Percentiles rank a stretch among this genome's conserved stretches.
phyloP scores from a whole-genome alignment of 2,113 vertebrate species.

The Tragelaphus strepsiceros region DNA sequence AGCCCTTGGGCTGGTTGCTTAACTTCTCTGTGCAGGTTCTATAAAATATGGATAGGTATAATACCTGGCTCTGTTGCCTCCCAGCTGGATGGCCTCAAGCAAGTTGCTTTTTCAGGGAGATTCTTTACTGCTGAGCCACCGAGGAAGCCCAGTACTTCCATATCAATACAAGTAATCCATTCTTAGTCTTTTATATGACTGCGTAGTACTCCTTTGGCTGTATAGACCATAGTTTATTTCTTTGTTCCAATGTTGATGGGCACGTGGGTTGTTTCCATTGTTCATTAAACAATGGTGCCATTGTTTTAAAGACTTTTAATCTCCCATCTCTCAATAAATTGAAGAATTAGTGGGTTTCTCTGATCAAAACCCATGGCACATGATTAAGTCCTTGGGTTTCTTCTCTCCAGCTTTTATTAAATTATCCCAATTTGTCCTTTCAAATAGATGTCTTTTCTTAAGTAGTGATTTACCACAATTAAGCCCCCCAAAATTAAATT shows the following conservation, averaged over 20 bases:
- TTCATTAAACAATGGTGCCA: not conserved
- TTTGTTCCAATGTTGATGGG: rapidly evolving
- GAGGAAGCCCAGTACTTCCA: not conserved
- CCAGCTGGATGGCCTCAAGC: not conserved
- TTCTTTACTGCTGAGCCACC: not conserved
- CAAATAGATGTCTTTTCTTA: constrained; percentile 77
- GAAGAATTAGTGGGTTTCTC: not conserved
- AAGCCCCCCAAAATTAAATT: constrained; percentile 67
- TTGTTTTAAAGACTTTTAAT: not conserved
- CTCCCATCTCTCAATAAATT: not conserved
- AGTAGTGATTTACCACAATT: constrained; percentile 74
- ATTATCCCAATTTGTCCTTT: constrained; percentile 78
- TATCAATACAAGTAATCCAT: rapidly evolving
- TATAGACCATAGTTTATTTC: not conserved
- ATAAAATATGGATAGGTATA: rapidly evolving
- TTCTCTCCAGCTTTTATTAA: constrained; percentile 68
- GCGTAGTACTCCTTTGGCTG: not conserved
- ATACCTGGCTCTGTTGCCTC: not conserved
- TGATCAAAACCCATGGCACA: not conserved
- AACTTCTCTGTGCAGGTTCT: not conserved
- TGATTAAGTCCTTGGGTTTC: constrained; percentile 51
- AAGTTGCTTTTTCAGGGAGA: not conserved
- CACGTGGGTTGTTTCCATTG: not conserved
- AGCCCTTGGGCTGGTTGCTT: not conserved
- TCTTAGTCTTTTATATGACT: constrained; percentile 11